A percentile compares a stretch with the other conserved stretches of the same genome.
phyloP scores from a whole-genome alignment of 2,888 invertebrate genomes.

The Heliconius erato region DNA sequence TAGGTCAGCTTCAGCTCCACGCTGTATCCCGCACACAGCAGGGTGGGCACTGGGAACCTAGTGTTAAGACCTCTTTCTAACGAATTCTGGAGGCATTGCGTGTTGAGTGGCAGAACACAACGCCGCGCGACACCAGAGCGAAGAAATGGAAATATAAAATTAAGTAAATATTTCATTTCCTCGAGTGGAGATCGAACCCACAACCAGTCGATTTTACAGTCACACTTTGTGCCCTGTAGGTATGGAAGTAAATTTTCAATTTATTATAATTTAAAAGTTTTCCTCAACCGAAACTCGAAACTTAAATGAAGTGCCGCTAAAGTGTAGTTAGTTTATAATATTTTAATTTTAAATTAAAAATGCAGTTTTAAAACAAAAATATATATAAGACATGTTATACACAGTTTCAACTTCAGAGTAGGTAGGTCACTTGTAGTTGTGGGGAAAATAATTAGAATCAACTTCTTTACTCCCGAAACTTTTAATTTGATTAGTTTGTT shows the following conservation, averaged over 20 bases:
- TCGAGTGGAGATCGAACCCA: too few relatives aligned
- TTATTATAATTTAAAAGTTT: not conserved
- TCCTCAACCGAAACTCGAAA: not conserved
- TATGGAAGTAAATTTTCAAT: not conserved
- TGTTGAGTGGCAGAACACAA: too few relatives aligned
- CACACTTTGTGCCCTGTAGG: not conserved
- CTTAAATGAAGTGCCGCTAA: not conserved
- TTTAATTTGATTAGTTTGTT: conserved; percentile 36
- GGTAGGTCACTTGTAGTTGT: conserved; percentile 4
- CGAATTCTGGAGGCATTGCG: too few relatives aligned
- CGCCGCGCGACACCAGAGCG: too few relatives aligned
- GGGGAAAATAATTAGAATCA: conserved; percentile 28
- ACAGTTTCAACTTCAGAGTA: not conserved
- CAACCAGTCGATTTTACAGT: too few relatives aligned
- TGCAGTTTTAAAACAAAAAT: not conserved
- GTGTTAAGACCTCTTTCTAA: too few relatives aligned
- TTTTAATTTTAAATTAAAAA: conserved; percentile 7
- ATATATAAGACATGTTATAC: not conserved
- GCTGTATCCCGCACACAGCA: too few relatives aligned
- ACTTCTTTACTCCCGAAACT: conserved; percentile 30
- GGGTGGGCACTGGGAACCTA: too few relatives aligned
- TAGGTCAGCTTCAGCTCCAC: not conserved
- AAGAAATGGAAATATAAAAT: too few relatives aligned
- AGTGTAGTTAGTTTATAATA: not conserved
- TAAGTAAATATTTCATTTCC: too few relatives aligned